Evolutionary conservation across 2,888 invertebrate genomes (phyloP).

Genomic region (Polyommatus icarus): DNA sequence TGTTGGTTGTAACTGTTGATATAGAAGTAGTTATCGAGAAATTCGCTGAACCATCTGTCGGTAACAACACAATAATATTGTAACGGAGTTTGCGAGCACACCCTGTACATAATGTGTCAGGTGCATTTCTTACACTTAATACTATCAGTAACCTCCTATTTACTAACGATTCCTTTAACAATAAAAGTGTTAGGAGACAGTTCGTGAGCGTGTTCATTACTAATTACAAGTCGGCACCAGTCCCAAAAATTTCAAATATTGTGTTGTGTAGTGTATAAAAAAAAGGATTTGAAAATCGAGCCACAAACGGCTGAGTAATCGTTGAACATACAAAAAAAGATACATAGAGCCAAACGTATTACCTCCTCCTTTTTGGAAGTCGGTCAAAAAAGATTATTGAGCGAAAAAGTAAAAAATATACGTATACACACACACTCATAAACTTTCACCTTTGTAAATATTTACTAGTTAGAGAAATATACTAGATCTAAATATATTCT

Average conservation of each 20-base stretch:
- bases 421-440: background rate
- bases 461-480: background rate
- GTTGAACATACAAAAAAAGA: too few species aligned
- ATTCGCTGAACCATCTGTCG: slow-evolving; percentile 49
- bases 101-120: slow-evolving; percentile 5
- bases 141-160: background rate
- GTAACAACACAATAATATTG: slow-evolving; percentile 45
- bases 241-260: too few species aligned
- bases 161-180: background rate
- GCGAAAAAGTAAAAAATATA: background rate
- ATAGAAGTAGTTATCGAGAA: slow-evolving; percentile 54
- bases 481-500: background rate
- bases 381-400: too few species aligned
- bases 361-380: too few species aligned
- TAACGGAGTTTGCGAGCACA: slow-evolving; percentile 26
- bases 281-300: too few species aligned
- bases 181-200: too few species aligned
- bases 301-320: too few species aligned
- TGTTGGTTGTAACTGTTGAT: slow-evolving; percentile 54
- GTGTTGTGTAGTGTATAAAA: too few species aligned
- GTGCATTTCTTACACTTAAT: slow-evolving; percentile 17
- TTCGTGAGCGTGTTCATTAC: too few species aligned
- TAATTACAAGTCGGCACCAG: too few species aligned
- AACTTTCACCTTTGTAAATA: background rate
- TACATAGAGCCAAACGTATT: too few species aligned